Evolutionary conservation across 2,888 invertebrate genomes (phyloP).

Genomic region (Caenorhabditis angaria): DNA sequence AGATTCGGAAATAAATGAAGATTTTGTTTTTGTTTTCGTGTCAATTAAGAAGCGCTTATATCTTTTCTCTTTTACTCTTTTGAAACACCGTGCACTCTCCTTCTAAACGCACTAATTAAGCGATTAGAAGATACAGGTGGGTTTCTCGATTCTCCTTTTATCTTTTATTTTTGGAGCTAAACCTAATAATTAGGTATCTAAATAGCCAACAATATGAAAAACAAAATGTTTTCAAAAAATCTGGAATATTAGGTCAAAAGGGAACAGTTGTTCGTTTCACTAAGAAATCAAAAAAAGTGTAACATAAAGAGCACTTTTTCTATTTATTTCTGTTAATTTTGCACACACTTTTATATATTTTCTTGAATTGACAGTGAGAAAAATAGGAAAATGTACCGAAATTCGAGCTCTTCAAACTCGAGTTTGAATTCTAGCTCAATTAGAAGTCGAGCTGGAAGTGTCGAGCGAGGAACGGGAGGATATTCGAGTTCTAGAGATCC

Average conservation of each 20-base stretch:
- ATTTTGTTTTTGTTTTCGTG: too few relatives aligned
- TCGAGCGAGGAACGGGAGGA: too few relatives aligned
- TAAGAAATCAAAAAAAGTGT: constrained; percentile 9
- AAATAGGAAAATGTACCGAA: constrained; percentile 8
- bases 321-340: not conserved
- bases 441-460: not conserved
- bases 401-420: too few relatives aligned
- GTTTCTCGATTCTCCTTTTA: too few relatives aligned
- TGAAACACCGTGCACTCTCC: not conserved
- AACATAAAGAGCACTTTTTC: constrained; percentile 16
- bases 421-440: not conserved
- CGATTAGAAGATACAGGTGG: not conserved
- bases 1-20: too few relatives aligned
- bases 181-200: not conserved
- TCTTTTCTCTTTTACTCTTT: too few relatives aligned
- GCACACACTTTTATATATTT: constrained; percentile 15
- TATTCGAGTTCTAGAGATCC: not conserved
- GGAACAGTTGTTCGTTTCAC: not conserved
- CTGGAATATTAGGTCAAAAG: constrained; percentile 2
- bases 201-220: constrained; percentile 12
- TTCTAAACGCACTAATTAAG: not conserved
- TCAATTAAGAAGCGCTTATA: too few relatives aligned
- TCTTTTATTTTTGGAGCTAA: not conserved
- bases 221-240: constrained; percentile 7
- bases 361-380: constrained; percentile 14